Base-by-base conservation (phyloP, 2,888 invertebrate species). In the Archips crataeganus region DNA sequence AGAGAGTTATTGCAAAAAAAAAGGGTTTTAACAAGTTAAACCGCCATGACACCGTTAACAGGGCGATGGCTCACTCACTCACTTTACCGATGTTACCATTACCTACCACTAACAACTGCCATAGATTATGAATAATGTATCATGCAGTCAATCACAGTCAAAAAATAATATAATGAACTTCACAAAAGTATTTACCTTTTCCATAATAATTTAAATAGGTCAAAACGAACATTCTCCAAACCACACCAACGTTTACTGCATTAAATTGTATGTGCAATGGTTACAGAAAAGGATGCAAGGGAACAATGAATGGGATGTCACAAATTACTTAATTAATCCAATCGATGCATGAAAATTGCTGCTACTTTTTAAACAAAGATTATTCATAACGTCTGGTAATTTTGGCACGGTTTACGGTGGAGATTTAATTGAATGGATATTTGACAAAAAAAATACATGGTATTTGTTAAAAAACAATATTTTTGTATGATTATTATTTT, bases 41-140 rank as follows among this genome's bases (percentile, higher is more conserved):
- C 94, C 94, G 94, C 94, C 94, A 95, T 95, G 94, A 94, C 94
- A 95, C 94, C 91, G 94, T 92, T 94, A 93, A 88, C 93, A 91
- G 94, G 94, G 94, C 94, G 94, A 94, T 94, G 94, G 94, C 94
- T 94, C 94, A 94, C 90, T 90, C 47, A 47, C 94, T 94, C 93
- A 94, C 90, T 91, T 85, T 85, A 80, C 78, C 78, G 81, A 87
- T 91, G 87, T 92, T 93, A 91, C 93, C 88, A 90, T 81, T 13
- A 34, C 57, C 63, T 93, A 91, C 93, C 88, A 90, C 81, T 32
- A 49, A 68, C 63, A 32, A 42, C 45, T 73, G 72, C 74, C 74
- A 74, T 70, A 74, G 74, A 74, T 65, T 32, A 57, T 57, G 57
- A 62, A 65, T 59, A 39, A 74, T 70, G 70, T 74, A 65, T 74